These are phyloP conservation scores for Arenaria interpres DNA, from an alignment of 2,113 vertebrate genomes.

Conservation along the genomic window DNA sequence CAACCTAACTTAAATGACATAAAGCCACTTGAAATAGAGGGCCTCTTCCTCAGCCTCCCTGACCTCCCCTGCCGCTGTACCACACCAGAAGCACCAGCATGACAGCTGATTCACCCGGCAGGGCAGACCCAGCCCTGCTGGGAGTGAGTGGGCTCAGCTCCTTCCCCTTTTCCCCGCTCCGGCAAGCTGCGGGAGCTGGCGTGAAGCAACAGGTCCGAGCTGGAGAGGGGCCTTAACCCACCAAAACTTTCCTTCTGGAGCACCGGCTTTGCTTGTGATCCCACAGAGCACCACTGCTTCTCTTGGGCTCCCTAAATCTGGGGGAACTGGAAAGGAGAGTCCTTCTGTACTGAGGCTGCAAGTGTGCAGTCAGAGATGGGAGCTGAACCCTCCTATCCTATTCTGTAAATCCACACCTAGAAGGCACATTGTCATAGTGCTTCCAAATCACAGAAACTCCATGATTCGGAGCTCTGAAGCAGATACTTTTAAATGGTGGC, in stretches of 20 bases:
- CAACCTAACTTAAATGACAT: neutral
- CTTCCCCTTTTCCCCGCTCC: neutral
- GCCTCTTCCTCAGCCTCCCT: neutral
- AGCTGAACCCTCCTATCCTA: neutral
- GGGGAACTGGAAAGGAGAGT: neutral
- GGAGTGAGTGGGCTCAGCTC: neutral
- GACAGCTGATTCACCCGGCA: neutral
- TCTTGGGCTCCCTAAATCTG: neutral
- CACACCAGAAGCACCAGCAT: neutral
- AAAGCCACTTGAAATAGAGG: neutral
- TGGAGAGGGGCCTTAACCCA: neutral
- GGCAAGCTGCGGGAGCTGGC: neutral
- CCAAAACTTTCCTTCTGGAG: neutral
- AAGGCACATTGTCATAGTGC: accelerated
- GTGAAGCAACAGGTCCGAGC: neutral
- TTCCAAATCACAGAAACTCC: neutral
- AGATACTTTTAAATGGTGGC: neutral
- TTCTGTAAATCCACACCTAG: neutral
- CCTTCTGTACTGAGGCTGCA: neutral
- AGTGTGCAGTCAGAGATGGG: neutral
- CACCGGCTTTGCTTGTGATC: neutral
- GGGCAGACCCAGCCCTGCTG: neutral
- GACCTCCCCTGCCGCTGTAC: neutral
- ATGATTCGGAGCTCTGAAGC: neutral
- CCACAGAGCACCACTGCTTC: neutral